A percentile compares a stretch with the other conserved stretches of the same genome.
Evolutionary conservation across 2,113 vertebrate species (phyloP).

Genomic region (Lamprotornis superbus): DNA sequence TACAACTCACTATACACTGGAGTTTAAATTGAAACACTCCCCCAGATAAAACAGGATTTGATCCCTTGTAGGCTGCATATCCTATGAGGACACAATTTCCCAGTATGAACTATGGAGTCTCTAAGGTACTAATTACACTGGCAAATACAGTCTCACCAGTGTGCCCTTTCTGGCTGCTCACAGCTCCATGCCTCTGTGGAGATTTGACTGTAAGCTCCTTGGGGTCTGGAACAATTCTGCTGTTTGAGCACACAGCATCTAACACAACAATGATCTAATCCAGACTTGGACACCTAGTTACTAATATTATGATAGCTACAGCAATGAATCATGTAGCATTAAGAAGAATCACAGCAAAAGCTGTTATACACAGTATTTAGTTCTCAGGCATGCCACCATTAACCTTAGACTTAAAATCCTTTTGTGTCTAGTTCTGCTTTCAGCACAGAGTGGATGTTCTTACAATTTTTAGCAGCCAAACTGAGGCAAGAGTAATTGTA

Average conservation of each 20-base stretch:
- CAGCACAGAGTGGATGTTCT: neutral
- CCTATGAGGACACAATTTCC: neutral
- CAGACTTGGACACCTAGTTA: slow-evolving; percentile 12
- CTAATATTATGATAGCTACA: slow-evolving; percentile 26
- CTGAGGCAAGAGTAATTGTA: neutral
- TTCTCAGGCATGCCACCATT: neutral
- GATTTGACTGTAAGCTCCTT: neutral
- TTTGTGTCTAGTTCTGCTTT: neutral
- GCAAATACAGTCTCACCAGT: neutral
- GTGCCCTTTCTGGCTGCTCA: neutral
- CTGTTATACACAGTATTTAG: neutral
- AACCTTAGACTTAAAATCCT: neutral
- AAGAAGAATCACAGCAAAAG: neutral
- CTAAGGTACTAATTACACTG: neutral
- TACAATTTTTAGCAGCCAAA: neutral
- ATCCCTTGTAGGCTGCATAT: neutral
- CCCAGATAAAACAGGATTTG: neutral
- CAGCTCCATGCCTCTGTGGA: neutral
- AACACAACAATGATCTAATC: slow-evolving; percentile 12
- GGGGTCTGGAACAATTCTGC: neutral
- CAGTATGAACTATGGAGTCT: neutral
- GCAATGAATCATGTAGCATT: neutral
- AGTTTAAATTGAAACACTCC: neutral
- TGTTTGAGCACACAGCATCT: neutral
- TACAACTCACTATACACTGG: neutral